Conservation (phyloP, 2,113 vertebrate species). For the Hystrix brachyura region DNA sequence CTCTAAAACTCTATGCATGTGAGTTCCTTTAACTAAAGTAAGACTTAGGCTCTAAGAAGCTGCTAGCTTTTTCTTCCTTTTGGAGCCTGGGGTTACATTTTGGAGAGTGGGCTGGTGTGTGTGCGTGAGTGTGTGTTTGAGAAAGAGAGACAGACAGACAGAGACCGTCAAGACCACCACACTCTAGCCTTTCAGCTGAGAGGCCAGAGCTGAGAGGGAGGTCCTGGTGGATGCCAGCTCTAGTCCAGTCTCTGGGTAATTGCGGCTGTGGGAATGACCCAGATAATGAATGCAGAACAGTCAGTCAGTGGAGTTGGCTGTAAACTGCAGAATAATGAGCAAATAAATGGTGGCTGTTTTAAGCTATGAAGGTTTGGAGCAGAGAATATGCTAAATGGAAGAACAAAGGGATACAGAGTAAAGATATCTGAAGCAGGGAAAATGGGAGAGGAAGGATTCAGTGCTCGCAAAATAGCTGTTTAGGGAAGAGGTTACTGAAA, state of each 20-base stretch:
- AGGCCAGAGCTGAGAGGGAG: not conserved
- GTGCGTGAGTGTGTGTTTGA: not conserved
- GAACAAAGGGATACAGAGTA: not conserved
- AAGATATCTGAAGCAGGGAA: not conserved
- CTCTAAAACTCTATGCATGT: not conserved
- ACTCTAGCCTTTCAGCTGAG: not conserved
- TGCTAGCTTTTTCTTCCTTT: not conserved
- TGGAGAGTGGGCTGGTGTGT: not conserved
- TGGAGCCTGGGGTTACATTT: not conserved
- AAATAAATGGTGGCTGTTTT: not conserved
- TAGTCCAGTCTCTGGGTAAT: not conserved
- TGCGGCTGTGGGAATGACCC: not conserved
- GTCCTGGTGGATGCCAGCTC: not conserved
- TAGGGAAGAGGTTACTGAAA: not conserved
- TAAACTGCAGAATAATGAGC: not conserved
- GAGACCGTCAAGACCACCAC: not conserved
- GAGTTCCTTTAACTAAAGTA: not conserved
- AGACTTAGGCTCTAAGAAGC: not conserved
- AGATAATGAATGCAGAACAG: not conserved
- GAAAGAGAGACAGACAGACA: not conserved
- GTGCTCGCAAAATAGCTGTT: not conserved
- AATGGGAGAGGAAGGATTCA: not conserved
- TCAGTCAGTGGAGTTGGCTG: not conserved
- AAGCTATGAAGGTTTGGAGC: not conserved
- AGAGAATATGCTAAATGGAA: not conserved